phyloP scores from a whole-genome alignment of 37 sponge, comb jelly and placozoan species.

The Haliclona indistincta region DNA sequence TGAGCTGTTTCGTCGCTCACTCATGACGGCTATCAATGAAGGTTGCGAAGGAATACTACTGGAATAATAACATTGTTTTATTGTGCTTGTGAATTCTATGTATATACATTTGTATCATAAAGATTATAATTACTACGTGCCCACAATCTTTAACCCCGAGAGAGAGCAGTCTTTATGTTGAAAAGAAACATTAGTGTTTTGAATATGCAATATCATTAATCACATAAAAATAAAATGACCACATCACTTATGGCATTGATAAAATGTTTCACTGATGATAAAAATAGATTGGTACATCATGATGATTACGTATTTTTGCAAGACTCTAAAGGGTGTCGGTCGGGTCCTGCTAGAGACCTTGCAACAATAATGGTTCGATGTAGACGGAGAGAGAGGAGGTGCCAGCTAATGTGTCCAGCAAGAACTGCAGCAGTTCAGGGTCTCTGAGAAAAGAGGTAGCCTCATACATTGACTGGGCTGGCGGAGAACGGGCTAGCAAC shows the following conservation, averaged over 20 bases:
- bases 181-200: too few relatives aligned
- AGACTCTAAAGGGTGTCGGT: too few relatives aligned
- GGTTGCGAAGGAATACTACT: slow-evolving; percentile 71
- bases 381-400: slow-evolving; percentile 20
- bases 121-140: too few relatives aligned
- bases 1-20: slow-evolving; percentile 68
- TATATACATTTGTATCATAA: too few relatives aligned
- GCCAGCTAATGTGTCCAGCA: slow-evolving; percentile 30
- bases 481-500: slow-evolving; percentile 39
- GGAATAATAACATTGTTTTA: not conserved
- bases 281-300: too few relatives aligned
- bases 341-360: slow-evolving; percentile 57
- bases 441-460: slow-evolving; percentile 54
- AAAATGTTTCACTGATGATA: too few relatives aligned
- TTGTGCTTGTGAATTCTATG: not conserved
- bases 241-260: too few relatives aligned
- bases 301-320: too few relatives aligned
- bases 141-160: too few relatives aligned
- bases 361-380: slow-evolving; percentile 55
- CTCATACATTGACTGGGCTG: slow-evolving; percentile 59
- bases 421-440: slow-evolving; percentile 46
- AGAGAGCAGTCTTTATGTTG: too few relatives aligned
- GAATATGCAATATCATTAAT: too few relatives aligned
- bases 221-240: too few relatives aligned
- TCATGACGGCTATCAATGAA: slow-evolving; percentile 86